Evolutionary conservation across 1,140 invertebrate species (phyloP).

Genomic region (Rhyzopertha dominica): DNA sequence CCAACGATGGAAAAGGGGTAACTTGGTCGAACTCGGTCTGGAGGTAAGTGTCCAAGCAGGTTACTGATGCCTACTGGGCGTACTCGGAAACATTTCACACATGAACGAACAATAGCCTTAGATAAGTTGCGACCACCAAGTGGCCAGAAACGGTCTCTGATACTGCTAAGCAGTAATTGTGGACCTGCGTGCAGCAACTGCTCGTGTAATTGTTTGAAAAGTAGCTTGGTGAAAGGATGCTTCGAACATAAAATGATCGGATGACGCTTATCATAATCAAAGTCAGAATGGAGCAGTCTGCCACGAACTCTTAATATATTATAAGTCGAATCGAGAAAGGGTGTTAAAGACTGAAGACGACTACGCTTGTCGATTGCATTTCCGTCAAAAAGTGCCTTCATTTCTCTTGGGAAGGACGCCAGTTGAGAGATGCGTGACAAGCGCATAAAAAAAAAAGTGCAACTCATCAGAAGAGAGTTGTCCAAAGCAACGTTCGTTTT

Average conservation of each 20-base stretch:
- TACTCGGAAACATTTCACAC: conserved; percentile 19
- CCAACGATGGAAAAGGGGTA: conserved; percentile 36
- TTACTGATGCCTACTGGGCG: conserved; percentile 11
- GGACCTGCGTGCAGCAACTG: conserved; percentile 26
- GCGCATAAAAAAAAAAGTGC: too few species aligned
- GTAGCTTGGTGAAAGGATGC: too few species aligned
- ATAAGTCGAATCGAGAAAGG: conserved; percentile 25
- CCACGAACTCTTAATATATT: conserved; percentile 30
- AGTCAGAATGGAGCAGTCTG: conserved; percentile 25
- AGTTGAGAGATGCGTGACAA: too few species aligned
- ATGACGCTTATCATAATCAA: conserved; percentile 23
- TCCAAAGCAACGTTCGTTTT: too few species aligned
- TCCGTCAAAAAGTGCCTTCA: conserved; percentile 4
- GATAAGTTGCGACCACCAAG: conserved; percentile 24
- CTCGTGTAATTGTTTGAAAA: conserved; percentile 21
- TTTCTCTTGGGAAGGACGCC: conserved; percentile 10
- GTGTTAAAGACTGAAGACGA: conserved; percentile 15
- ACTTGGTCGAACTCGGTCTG: conserved; percentile 20
- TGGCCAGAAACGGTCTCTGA: conserved; percentile 27
- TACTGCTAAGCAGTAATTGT: conserved; percentile 17
- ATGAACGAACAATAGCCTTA: conserved; percentile 22
- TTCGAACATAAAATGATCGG: conserved; percentile 23
- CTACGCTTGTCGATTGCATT: conserved; percentile 8
- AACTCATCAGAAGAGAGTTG: too few species aligned
- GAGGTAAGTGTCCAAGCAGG: conserved; percentile 41